Evolutionary conservation across 2,797 vertebrate species (phyloP).

Genomic region (Pseudochaenichthys georgianus): DNA sequence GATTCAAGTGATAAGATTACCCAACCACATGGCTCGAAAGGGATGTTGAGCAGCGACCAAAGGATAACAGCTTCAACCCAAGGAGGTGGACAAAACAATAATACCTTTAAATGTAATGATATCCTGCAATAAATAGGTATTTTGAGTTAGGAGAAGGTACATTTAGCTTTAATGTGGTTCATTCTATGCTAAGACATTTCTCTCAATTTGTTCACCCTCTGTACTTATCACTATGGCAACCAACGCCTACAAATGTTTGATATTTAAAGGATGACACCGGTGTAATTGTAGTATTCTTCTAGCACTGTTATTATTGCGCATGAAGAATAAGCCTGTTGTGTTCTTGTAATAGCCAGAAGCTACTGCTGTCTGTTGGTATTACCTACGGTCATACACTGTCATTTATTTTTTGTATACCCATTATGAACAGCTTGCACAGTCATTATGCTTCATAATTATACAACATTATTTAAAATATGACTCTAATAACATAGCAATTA

Average conservation of each 20-base stretch:
- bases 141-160: not conserved
- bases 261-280: conserved; percentile 21
- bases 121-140: not conserved
- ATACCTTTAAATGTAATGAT: not conserved
- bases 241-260: not conserved
- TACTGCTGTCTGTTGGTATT: not conserved
- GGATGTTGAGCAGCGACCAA: conserved; percentile 12
- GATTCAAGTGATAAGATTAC: conserved; percentile 47
- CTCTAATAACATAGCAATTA: not conserved
- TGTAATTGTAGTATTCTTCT: conserved; percentile 8
- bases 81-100: not conserved
- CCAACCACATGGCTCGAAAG: conserved; percentile 37
- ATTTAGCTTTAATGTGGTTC: not conserved
- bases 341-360: too few relatives aligned
- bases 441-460: too few relatives aligned
- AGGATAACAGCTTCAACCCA: not conserved
- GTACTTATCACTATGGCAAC: not conserved
- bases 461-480: not conserved
- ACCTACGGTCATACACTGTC: too few relatives aligned
- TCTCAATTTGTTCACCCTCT: not conserved
- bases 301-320: conserved; percentile 27
- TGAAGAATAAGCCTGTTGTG: not conserved
- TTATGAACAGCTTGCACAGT: too few relatives aligned
- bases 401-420: too few relatives aligned
- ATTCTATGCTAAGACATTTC: not conserved